These are phyloP conservation scores for Phragmatobia fuliginosa DNA, from an alignment of 2,888 invertebrate genomes.

Conservation along the genomic window DNA sequence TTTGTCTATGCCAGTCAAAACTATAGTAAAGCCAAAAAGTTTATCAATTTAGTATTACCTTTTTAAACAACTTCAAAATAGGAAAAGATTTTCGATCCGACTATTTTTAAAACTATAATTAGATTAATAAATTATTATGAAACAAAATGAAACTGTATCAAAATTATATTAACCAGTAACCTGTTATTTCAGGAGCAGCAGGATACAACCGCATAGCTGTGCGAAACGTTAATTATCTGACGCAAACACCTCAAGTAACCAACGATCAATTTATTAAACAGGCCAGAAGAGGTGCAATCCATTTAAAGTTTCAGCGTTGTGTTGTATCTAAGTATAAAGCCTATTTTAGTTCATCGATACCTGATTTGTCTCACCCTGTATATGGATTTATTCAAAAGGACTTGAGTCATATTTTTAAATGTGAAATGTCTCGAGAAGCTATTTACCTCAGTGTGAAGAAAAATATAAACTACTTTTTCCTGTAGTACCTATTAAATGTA, in stretches of 20 bases:
- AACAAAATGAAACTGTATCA: too few species aligned
- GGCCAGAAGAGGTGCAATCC: slow-evolving; percentile 12
- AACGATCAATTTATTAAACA: not conserved
- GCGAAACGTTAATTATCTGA: slow-evolving; percentile 3
- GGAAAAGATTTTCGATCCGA: too few species aligned
- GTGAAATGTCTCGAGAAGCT: slow-evolving; percentile 11
- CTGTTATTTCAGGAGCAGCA: slow-evolving; percentile 6
- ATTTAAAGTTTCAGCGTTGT: slow-evolving; percentile 20
- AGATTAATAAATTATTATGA: too few species aligned
- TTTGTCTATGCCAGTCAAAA: too few species aligned
- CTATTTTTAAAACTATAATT: too few species aligned
- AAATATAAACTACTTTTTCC: slow-evolving; percentile 14
- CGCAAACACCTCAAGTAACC: not conserved
- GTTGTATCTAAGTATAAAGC: slow-evolving; percentile 16
- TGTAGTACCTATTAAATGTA: too few species aligned
- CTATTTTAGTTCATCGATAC: slow-evolving; percentile 11
- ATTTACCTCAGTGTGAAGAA: slow-evolving; percentile 23
- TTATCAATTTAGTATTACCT: too few species aligned
- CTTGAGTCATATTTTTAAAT: slow-evolving; percentile 17
- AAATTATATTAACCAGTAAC: too few species aligned
- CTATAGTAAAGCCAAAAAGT: too few species aligned
- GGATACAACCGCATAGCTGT: not conserved
- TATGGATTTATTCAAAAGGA: slow-evolving; percentile 22
- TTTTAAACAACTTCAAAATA: too few species aligned
- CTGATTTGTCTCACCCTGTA: slow-evolving; percentile 6